Evolutionary conservation across 2,888 invertebrate genomes (phyloP).

Genomic region (Stenodema calcarata): DNA sequence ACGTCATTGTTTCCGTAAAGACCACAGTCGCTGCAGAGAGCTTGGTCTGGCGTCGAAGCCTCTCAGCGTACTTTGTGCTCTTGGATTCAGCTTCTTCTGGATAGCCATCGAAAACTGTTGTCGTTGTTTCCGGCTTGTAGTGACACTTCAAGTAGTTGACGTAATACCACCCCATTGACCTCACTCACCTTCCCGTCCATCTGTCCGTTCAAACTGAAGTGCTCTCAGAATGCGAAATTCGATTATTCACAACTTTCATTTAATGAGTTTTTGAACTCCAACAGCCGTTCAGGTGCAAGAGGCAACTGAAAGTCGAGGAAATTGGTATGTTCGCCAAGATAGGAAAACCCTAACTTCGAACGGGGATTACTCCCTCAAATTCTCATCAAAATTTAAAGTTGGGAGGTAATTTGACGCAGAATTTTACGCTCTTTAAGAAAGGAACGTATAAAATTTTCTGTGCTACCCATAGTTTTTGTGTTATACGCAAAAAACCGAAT

Average conservation of each 20-base stretch:
- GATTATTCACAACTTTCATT: constrained; percentile 12
- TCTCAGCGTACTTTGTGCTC: background rate
- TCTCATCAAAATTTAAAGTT: background rate
- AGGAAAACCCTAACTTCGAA: background rate
- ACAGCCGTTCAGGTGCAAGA: background rate
- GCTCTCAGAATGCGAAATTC: background rate
- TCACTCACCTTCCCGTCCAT: too few species aligned
- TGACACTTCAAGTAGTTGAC: background rate
- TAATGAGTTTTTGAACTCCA: background rate
- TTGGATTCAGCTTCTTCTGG: background rate
- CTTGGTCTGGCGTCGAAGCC: background rate
- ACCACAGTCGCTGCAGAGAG: background rate
- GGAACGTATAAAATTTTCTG: background rate
- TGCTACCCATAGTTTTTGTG: background rate
- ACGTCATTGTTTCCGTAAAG: background rate
- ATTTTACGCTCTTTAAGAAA: background rate
- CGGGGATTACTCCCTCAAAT: background rate
- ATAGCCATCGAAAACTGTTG: constrained; percentile 15
- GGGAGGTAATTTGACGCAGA: background rate
- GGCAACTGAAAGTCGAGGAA: background rate
- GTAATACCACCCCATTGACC: background rate
- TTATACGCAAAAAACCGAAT: background rate
- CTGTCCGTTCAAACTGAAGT: background rate
- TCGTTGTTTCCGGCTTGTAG: constrained; percentile 9
- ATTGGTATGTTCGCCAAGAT: background rate